Conservation (phyloP, 2,888 invertebrate species). For the Drosophila kuntzei region DNA sequence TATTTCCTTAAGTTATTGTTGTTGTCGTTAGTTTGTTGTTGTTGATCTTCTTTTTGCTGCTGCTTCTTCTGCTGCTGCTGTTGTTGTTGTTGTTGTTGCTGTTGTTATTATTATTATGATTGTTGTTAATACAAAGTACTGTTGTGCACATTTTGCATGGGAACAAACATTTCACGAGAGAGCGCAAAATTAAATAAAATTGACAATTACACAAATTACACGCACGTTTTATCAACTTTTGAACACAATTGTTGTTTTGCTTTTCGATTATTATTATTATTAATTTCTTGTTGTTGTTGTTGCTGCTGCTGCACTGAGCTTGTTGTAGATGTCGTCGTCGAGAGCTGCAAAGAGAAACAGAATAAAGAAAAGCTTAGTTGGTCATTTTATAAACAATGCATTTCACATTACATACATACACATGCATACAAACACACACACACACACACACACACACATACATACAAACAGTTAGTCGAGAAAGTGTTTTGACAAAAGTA, state of each 20-base stretch:
- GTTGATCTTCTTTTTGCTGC: constrained; percentile 28
- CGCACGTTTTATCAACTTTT: constrained; percentile 31
- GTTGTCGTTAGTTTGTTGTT: constrained; percentile 41
- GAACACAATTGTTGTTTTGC: constrained; percentile 38
- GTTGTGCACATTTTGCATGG: constrained; percentile 53
- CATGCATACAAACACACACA: background rate
- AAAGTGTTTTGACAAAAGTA: no score
- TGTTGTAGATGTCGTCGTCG: constrained; percentile 39
- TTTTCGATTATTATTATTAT: constrained; percentile 17
- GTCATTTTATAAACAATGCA: constrained; percentile 45
- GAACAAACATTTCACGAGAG: constrained; percentile 51
- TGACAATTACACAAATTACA: constrained; percentile 28
- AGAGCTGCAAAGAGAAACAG: constrained; percentile 48
- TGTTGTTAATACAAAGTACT: constrained; percentile 45
- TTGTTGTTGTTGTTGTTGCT: constrained; percentile 23
- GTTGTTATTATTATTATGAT: constrained; percentile 21
- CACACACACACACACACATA: no score
- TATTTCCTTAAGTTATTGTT: constrained; percentile 54
- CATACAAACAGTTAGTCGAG: no score
- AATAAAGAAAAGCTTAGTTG: constrained; percentile 49
- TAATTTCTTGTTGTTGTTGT: constrained; percentile 9
- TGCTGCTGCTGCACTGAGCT: constrained; percentile 11
- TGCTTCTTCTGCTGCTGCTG: constrained; percentile 14
- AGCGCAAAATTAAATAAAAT: constrained; percentile 15
- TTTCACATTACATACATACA: constrained; percentile 21